Conservation (phyloP, 1,140 invertebrate species). For the Zaprionus africanus region DNA sequence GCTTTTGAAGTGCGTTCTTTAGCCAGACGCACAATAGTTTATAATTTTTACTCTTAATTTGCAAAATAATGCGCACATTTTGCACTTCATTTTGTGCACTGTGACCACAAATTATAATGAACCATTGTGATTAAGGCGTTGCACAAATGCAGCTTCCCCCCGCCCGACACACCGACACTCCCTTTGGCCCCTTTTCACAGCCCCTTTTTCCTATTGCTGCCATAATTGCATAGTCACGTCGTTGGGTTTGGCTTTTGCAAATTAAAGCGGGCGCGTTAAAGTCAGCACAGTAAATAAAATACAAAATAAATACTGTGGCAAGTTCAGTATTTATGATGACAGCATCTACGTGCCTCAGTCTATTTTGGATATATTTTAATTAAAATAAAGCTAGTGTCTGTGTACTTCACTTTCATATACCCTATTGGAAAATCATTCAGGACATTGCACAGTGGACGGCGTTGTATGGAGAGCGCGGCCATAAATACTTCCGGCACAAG, state of each 20-base stretch:
- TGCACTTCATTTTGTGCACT: slow-evolving; percentile 72
- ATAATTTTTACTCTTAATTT: slow-evolving; percentile 77
- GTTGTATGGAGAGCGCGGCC: no score
- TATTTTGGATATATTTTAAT: not conserved
- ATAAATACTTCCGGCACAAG: no score
- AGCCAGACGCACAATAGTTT: slow-evolving; percentile 61
- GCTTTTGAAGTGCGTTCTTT: slow-evolving; percentile 34
- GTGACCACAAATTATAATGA: slow-evolving; percentile 80
- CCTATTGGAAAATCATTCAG: not conserved
- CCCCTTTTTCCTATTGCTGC: not conserved
- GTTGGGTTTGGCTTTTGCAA: slow-evolving; percentile 43
- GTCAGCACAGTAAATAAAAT: not conserved
- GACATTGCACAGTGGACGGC: no score
- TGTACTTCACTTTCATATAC: not conserved
- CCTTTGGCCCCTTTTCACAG: not conserved
- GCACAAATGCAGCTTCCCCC: slow-evolving; percentile 25
- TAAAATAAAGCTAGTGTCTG: not conserved
- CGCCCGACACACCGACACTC: not conserved
- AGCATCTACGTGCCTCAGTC: not conserved
- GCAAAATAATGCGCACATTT: slow-evolving; percentile 73
- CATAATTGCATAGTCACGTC: slow-evolving; percentile 71
- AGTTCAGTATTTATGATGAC: not conserved
- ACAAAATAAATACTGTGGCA: not conserved
- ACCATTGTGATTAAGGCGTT: slow-evolving; percentile 68
- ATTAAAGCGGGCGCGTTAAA: not conserved